These are phyloP conservation scores for Thalassophryne amazonica DNA, from an alignment of 2,797 vertebrate genomes.

Conservation along the genomic window DNA sequence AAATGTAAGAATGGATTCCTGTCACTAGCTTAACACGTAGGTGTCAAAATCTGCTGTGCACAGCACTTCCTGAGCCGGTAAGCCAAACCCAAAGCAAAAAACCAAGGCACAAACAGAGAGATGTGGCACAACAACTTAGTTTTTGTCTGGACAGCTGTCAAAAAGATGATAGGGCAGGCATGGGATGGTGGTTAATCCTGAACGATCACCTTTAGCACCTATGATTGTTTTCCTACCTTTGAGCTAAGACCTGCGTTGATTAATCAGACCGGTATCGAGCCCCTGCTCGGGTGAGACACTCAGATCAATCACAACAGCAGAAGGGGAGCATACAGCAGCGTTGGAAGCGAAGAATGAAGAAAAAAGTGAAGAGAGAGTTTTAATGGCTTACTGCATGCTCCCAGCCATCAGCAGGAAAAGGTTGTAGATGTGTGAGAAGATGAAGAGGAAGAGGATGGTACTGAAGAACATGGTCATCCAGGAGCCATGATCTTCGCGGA, in stretches of 20 bases:
- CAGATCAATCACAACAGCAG: constrained; percentile 55
- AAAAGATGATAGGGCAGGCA: too few species aligned
- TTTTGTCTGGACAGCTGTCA: constrained; percentile 18
- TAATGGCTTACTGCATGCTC: constrained; percentile 87
- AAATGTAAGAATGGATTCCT: constrained; percentile 67
- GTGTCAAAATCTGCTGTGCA: constrained; percentile 36
- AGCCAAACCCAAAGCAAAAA: not conserved
- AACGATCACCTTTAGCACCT: too few species aligned
- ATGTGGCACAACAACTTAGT: constrained; percentile 4
- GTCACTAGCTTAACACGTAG: constrained; percentile 55
- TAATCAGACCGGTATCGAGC: constrained; percentile 51
- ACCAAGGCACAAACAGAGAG: not conserved
- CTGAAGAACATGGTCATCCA: constrained; percentile 99
- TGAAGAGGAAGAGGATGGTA: constrained; percentile 95
- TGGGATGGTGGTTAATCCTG: too few species aligned
- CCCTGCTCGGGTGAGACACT: constrained; percentile 43
- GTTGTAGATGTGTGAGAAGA: constrained; percentile 98
- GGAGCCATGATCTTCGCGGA: constrained; percentile 95
- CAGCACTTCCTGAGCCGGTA: constrained; percentile 30
- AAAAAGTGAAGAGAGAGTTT: constrained; percentile 2
- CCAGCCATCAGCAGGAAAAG: constrained; percentile 90
- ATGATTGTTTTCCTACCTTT: too few species aligned
- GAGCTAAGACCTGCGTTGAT: constrained; percentile 53
- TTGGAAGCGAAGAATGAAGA: constrained; percentile 31
- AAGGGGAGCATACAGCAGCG: constrained; percentile 34